Evolutionary conservation across 2,113 vertebrate species (phyloP), one percentile per base, ranked within the genome.

Genomic region (Eulemur macaco): DNA sequence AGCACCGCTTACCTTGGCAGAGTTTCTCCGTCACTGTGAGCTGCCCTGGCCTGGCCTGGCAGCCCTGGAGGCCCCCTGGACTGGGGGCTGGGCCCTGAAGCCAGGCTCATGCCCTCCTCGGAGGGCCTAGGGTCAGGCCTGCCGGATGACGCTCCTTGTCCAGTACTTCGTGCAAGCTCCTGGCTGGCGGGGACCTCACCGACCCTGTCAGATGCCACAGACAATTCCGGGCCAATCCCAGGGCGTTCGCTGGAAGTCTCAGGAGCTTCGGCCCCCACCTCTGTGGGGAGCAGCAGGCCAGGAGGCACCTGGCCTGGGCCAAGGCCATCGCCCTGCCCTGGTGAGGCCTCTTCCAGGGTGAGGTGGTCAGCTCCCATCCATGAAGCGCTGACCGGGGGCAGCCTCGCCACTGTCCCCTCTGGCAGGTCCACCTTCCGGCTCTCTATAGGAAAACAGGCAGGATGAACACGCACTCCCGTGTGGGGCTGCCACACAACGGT

Each of bases 1-100:
- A 42, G 4, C 8, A 6, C 4, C 31, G 7, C 93, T 91, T 95
- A 98, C 98, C 97, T 91, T 7, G n/a, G 37, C 77, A 29, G 42
- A 1, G 8, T 6, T 84, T 87, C 92, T 56, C 76, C 68, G 6
- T 37, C n/a, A 6, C 39, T 0, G 8, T 8, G 14, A 54, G 69
- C 73, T n/a, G 31, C 54, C 29, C 27, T 39, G 69, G 69, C n/a
- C 52, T 37, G 17, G 37, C 18, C 18, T 14, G 71, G 25, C 0
- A 45, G 50, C 3, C 37, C 91, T 52, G n/a, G 29, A 25, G 39
- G 34, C 18, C 47, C 76, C 6, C 1, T 17, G 29, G 42, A 52
- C 6, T n/a, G 73, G 34, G 60, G 25, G 14, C 3, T 10, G 37
- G 60, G 37, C 14, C 60, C 95, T 76, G 91, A 54, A 45, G 54